Conservation (phyloP, 2,113 vertebrate species). For the Microtus pennsylvanicus region DNA sequence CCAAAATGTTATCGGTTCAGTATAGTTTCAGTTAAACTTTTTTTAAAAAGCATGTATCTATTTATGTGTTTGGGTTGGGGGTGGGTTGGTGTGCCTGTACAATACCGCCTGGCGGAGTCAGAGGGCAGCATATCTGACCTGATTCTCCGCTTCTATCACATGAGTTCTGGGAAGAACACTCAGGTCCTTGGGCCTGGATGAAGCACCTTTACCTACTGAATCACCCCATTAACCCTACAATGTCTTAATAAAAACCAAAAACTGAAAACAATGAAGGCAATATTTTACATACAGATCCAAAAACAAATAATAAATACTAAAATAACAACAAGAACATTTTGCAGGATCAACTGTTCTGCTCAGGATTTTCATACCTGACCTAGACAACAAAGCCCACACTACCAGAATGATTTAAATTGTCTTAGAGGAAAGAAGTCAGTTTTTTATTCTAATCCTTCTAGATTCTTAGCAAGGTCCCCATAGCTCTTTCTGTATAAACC, state of each 20-base stretch:
- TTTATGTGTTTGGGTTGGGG: background rate
- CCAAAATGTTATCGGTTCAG: background rate
- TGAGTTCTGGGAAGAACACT: background rate
- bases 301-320: background rate
- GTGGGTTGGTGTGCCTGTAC: background rate
- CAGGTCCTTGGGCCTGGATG: too few species aligned
- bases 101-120: background rate
- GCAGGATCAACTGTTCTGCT: background rate
- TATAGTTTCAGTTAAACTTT: background rate
- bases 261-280: background rate
- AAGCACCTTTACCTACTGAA: background rate
- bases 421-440: background rate
- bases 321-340: background rate
- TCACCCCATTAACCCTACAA: background rate
- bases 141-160: background rate
- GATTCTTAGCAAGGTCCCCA: background rate
- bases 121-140: background rate
- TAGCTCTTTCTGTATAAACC: background rate
- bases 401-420: background rate
- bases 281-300: background rate
- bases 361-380: background rate
- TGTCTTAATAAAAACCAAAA: background rate
- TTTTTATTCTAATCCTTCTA: background rate
- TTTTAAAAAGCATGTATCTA: background rate
- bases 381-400: background rate